A percentile compares a stretch with the other conserved stretches of the same genome.
These are phyloP conservation scores for Patiria miniata DNA, from an alignment of 35 echinoderm and acorn worm species.

Conservation along the genomic window DNA sequence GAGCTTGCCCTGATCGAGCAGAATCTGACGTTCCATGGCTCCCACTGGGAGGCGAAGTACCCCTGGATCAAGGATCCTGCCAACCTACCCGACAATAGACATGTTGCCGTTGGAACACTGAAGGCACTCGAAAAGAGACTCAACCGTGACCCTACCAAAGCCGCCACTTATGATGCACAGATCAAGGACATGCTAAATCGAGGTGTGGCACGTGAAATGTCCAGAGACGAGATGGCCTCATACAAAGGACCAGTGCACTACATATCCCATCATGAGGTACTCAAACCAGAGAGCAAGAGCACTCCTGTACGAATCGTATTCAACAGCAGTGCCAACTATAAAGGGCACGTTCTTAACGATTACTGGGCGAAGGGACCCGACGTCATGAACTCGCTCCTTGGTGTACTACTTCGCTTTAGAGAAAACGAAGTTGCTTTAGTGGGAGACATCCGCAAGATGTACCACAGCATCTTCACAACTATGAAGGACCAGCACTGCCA, in stretches of 20 bases:
- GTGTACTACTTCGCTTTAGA: constrained; percentile 66
- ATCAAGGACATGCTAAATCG: constrained; percentile 59
- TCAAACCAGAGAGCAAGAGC: constrained; percentile 65
- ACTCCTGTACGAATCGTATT: constrained; percentile 78
- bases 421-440: constrained; percentile 57
- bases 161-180: constrained; percentile 26
- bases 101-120: constrained; percentile 25
- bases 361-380: constrained; percentile 80
- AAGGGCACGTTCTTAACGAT: constrained; percentile 69
- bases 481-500: constrained; percentile 75
- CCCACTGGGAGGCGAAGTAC: no score
- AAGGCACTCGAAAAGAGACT: constrained; percentile 34
- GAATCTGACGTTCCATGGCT: no score
- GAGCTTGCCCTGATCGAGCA: no score
- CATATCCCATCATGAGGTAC: constrained; percentile 64
- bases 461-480: constrained; percentile 67
- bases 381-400: constrained; percentile 60
- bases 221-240: neutral
- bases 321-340: constrained; percentile 58
- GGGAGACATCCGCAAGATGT: constrained; percentile 78
- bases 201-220: constrained; percentile 39
- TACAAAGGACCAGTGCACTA: constrained; percentile 69
- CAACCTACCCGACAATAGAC: constrained; percentile 41
- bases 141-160: neutral
- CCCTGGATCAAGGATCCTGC: no score